Conservation (phyloP, 2,113 vertebrate genomes). For the Phaethon lepturus region DNA sequence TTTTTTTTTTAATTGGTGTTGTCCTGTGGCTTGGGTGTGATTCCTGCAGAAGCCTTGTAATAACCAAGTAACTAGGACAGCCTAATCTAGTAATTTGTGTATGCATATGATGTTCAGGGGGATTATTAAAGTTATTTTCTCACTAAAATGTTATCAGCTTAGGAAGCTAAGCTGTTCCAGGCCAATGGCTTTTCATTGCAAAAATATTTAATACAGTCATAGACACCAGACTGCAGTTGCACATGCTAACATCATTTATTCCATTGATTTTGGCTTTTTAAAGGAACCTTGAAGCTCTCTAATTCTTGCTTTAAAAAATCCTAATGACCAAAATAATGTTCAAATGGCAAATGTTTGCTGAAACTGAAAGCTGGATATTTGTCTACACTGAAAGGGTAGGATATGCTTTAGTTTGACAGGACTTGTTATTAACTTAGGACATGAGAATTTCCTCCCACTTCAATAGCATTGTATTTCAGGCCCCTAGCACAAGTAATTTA, state of each 20-base stretch:
- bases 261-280: neutral
- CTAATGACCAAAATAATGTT: neutral
- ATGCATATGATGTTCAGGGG: slow-evolving; percentile 45
- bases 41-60: slow-evolving; percentile 55
- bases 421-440: neutral
- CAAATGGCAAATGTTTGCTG: neutral
- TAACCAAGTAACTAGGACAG: slow-evolving; percentile 58
- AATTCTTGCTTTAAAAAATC: neutral
- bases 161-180: slow-evolving; percentile 16
- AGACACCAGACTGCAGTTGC: neutral
- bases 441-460: neutral
- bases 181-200: neutral
- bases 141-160: slow-evolving; percentile 56
- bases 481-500: neutral
- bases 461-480: neutral
- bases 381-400: neutral
- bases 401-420: neutral
- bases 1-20: slow-evolving; percentile 19
- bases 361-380: neutral
- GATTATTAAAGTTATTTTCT: slow-evolving; percentile 69
- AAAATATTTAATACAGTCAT: neutral
- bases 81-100: slow-evolving; percentile 64
- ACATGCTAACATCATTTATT: neutral
- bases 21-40: slow-evolving; percentile 63
- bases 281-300: neutral